phyloP scores from a whole-genome alignment of 2,888 invertebrate species.

The Rhagophthalmus giganteus region DNA sequence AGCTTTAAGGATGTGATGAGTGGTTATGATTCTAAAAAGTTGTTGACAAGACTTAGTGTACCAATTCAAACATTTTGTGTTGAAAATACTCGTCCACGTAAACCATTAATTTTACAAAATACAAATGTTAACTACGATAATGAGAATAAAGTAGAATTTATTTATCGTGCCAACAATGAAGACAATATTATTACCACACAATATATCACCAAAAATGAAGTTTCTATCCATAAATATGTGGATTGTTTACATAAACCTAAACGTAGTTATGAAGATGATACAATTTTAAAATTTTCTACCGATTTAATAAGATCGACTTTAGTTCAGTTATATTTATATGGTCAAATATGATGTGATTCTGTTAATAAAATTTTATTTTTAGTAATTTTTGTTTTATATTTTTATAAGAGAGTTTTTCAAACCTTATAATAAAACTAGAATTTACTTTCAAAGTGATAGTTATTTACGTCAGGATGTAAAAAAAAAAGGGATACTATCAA shows the following conservation, averaged over 20 bases:
- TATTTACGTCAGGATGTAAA: too few species aligned
- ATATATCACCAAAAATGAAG: conserved; percentile 41
- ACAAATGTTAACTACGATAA: conserved; percentile 44
- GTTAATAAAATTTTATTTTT: too few species aligned
- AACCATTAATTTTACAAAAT: conserved; percentile 50
- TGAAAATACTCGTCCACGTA: conserved; percentile 38
- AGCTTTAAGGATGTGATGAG: conserved; percentile 60
- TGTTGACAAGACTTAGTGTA: conserved; percentile 41
- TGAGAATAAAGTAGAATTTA: conserved; percentile 41
- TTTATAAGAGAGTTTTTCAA: background rate
- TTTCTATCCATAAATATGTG: conserved; percentile 49
- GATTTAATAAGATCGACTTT: conserved; percentile 51
- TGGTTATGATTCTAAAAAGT: conserved; percentile 57
- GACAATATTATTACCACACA: conserved; percentile 37
- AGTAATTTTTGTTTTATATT: too few species aligned
- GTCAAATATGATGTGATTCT: conserved; percentile 27
- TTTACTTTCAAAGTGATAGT: background rate
- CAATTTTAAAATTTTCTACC: conserved; percentile 47
- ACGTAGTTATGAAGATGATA: conserved; percentile 43
- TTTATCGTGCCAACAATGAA: conserved; percentile 41
- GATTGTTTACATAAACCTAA: conserved; percentile 41
- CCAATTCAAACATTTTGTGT: conserved; percentile 51
- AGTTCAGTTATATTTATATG: conserved; percentile 47
- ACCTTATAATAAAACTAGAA: background rate
- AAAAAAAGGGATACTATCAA: too few species aligned